Evolutionary conservation across 1,140 invertebrate genomes (phyloP).

Genomic region (Aphelinus atriplicis): DNA sequence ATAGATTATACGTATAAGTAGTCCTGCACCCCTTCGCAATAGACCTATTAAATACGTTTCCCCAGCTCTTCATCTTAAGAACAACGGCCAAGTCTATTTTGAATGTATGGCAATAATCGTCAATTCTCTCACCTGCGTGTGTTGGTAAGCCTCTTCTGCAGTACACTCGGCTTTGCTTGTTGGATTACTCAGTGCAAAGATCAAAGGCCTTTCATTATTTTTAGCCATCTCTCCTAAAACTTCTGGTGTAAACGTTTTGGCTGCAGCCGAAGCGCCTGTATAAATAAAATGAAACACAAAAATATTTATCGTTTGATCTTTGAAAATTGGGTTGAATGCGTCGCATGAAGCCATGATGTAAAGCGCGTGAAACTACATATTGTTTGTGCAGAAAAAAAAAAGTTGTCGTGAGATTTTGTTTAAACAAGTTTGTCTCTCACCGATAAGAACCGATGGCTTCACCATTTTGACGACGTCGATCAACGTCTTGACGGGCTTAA

Average conservation of each 20-base stretch:
- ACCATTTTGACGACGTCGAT: slow-evolving; percentile 82
- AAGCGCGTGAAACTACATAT: not conserved
- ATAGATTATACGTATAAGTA: no score
- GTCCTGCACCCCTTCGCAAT: no score
- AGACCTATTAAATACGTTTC: no score
- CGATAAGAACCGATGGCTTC: slow-evolving; percentile 87
- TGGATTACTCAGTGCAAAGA: slow-evolving; percentile 96
- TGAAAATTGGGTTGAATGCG: no score
- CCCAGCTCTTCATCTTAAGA: no score
- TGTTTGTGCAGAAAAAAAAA: not conserved
- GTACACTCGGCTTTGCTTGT: slow-evolving; percentile 97
- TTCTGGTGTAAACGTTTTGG: slow-evolving; percentile 87
- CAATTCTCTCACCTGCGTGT: slow-evolving; percentile 78
- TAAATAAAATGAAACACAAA: not conserved
- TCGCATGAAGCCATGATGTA: no score
- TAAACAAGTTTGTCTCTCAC: slow-evolving; percentile 61
- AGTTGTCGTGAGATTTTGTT: not conserved
- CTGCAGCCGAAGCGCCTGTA: slow-evolving; percentile 84
- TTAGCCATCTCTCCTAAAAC: slow-evolving; percentile 87
- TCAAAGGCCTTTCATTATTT: slow-evolving; percentile 87
- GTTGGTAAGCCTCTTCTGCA: slow-evolving; percentile 87
- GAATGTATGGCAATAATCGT: not conserved
- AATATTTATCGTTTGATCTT: no score
- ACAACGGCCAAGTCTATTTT: no score
- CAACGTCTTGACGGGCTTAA: slow-evolving; percentile 80